A percentile compares a stretch with the other conserved stretches of the same genome.
Evolutionary conservation across 1,140 invertebrate genomes (phyloP).

Genomic region (Goniozus legneri): DNA sequence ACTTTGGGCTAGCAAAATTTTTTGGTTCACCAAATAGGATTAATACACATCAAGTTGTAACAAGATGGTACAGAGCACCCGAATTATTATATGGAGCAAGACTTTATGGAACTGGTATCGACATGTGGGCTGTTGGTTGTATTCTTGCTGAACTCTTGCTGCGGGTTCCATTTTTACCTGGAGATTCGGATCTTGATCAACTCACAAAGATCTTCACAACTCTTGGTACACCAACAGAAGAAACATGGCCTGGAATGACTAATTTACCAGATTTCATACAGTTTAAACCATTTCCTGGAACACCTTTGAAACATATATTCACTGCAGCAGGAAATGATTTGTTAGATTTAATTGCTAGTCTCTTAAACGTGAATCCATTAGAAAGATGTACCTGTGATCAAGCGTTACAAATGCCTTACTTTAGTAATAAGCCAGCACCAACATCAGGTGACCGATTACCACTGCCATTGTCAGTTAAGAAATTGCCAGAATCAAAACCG

Average conservation of each 20-base stretch:
- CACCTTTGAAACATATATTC: constrained; percentile 88
- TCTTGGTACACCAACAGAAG: constrained; percentile 86
- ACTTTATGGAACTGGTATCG: constrained; percentile 93
- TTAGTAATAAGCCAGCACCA: constrained; percentile 86
- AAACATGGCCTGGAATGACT: constrained; percentile 87
- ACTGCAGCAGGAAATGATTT: constrained; percentile 93
- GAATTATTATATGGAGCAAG: constrained; percentile 94
- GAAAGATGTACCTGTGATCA: constrained; percentile 78
- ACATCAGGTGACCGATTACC: constrained; percentile 78
- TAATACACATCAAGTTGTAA: constrained; percentile 99
- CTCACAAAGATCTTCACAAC: constrained; percentile 88
- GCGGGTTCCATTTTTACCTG: constrained; percentile 89
- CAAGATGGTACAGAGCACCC: constrained; percentile 88
- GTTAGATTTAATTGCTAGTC: constrained; percentile 74
- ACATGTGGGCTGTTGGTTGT: constrained; percentile 98
- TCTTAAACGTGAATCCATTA: constrained; percentile 83
- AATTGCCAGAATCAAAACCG: constrained; percentile 61
- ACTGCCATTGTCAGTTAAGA: constrained; percentile 64
- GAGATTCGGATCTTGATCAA: constrained; percentile 96
- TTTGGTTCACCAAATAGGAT: constrained; percentile 94
- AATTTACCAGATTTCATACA: constrained; percentile 88
- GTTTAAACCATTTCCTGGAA: constrained; percentile 83
- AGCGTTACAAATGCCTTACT: constrained; percentile 79
- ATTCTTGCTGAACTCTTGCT: constrained; percentile 94
- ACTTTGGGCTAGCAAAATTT: constrained; percentile 97